phyloP scores from a whole-genome alignment of 2,797 vertebrate species.

The Anomalospiza imberbis region DNA sequence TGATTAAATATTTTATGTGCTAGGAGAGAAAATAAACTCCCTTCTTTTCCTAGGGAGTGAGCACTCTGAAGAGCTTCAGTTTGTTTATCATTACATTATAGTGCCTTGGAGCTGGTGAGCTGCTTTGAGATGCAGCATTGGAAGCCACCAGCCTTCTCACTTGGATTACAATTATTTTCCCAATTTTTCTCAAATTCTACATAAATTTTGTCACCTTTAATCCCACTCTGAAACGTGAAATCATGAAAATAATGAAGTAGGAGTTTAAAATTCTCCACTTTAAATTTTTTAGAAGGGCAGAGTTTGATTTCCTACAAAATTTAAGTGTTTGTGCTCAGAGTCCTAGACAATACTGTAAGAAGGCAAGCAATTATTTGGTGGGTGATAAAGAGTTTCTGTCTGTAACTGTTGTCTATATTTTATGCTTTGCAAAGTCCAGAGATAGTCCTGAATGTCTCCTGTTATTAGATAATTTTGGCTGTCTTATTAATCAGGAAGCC shows the following conservation, averaged over 20 bases:
- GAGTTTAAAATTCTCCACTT: neutral
- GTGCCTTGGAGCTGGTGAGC: neutral
- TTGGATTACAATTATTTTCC: neutral
- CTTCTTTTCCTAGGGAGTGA: neutral
- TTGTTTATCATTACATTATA: neutral
- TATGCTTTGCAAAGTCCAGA: neutral
- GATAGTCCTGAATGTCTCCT: neutral
- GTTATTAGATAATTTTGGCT: neutral
- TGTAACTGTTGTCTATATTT: neutral
- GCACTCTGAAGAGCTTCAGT: neutral
- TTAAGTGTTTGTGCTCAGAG: neutral
- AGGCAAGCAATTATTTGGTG: neutral
- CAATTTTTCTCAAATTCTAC: neutral
- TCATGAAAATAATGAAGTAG: neutral
- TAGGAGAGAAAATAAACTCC: neutral
- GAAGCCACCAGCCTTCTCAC: neutral
- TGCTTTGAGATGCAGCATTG: neutral
- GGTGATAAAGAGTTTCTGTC: neutral
- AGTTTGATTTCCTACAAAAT: neutral
- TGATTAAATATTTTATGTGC: neutral
- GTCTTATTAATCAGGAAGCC: neutral
- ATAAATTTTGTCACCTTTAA: neutral
- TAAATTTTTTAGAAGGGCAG: neutral
- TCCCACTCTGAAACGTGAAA: neutral
- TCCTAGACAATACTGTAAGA: neutral